Evolutionary conservation across 2,113 vertebrate genomes (phyloP), one percentile per base, ranked within the genome.

Genomic region (Oreochromis spilurus): DNA sequence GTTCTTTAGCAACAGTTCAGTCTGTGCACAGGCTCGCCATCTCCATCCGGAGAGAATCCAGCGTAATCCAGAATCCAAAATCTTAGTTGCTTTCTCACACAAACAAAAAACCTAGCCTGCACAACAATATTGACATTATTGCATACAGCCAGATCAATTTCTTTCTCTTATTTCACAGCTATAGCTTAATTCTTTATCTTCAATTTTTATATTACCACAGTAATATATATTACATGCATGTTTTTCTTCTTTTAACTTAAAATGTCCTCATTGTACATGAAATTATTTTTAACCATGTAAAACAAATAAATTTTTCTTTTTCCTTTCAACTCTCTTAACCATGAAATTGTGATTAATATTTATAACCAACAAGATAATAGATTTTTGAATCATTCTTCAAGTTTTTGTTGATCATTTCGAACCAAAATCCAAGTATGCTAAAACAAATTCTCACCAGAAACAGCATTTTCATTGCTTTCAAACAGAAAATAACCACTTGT

Each of bases 331-430:
- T 4, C 21, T 55, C 21, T 55, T 26, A 55, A 26, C 54, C 12
- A 55, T 26, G 12, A 26, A 26, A 55, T 1, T 55, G 12, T 55
- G 54, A 55, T 26, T 55, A 26, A 55, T 14, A 57, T 26, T 57
- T 57, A 57, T 57, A 26, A 57, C 54, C 12, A 26, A 57, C 12
- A 14, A 57, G 54, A 57, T 57, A 57, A 57, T 4, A 14, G 54
- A 7, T 13, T 13, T 55, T 52, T 52, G 1, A 52, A 52, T n/a
- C 9, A n/a, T n/a, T 4, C 17, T 52, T 53, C 11, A 55, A 55
- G 11, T 2, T 26, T 54, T 11, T 0, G 1, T 34, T 6, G 21
- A 55, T 55, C 0, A 55, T 55, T 55, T 55, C 0, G 0, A 26
- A 55, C 21, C 54, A 55, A 55, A 26, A 26, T 55, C 11, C 21